Percentiles rank a stretch among this genome's conserved stretches.
These are phyloP conservation scores for Chrysochloris asiatica DNA, from an alignment of 2,113 vertebrate genomes.

Conservation along the genomic window DNA sequence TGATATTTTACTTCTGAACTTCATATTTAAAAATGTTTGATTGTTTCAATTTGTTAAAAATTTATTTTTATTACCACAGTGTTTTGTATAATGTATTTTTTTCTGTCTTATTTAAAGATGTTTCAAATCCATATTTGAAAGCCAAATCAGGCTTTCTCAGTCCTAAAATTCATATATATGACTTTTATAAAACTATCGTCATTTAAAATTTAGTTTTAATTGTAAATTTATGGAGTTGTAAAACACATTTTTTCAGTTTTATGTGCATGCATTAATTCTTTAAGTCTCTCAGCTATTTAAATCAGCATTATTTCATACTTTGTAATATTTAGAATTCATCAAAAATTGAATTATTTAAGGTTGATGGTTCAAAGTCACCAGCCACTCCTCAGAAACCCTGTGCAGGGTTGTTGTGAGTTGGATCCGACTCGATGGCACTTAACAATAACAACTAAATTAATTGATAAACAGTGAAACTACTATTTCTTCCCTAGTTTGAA, in stretches of 20 bases:
- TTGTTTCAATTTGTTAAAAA: not conserved
- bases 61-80: not conserved
- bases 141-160: not conserved
- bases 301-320: slow-evolving; percentile 19
- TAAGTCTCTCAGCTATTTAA: not conserved
- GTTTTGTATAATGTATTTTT: not conserved
- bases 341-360: not conserved
- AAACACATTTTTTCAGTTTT: not conserved
- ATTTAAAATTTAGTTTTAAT: slow-evolving; percentile 37
- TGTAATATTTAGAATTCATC: not conserved
- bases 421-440: no score
- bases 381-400: no score
- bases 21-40: no score
- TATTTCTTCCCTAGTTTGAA: not conserved
- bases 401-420: no score
- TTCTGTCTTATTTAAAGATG: not conserved
- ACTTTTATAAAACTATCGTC: not conserved
- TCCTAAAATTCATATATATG: slow-evolving; percentile 2
- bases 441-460: no score
- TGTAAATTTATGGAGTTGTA: not conserved
- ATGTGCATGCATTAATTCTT: not conserved
- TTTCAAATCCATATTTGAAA: not conserved
- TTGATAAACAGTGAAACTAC: not conserved
- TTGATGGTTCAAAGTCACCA: no score
- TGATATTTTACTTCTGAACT: no score